These are phyloP conservation scores for Aphaenogaster ashmeadi DNA, from an alignment of 1,140 invertebrate species.

Conservation along the genomic window DNA sequence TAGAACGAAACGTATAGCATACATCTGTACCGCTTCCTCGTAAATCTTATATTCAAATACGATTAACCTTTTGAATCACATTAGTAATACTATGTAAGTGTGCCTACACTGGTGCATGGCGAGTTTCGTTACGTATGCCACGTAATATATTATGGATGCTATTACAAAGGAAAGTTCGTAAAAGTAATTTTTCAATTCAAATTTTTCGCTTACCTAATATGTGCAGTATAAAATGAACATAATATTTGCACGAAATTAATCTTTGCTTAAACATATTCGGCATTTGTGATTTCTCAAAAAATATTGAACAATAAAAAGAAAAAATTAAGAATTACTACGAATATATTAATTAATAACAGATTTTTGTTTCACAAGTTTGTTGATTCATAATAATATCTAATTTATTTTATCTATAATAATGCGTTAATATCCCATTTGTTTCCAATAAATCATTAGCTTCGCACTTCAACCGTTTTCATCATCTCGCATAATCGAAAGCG, in stretches of 20 bases:
- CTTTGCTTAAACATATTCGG: neutral
- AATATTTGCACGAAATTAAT: conserved; percentile 3
- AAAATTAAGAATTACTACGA: neutral
- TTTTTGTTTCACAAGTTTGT: neutral
- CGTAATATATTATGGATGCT: conserved; percentile 26
- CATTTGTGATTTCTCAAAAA: neutral
- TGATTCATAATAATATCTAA: neutral
- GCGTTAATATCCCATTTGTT: neutral
- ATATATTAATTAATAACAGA: neutral
- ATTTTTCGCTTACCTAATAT: neutral
- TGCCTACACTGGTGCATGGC: neutral
- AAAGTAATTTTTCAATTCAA: neutral
- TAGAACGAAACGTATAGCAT: conserved; percentile 27
- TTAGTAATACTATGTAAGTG: conserved; percentile 10
- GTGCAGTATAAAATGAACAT: neutral
- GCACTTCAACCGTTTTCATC: conserved; percentile 38
- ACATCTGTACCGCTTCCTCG: conserved; percentile 21
- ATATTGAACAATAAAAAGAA: neutral
- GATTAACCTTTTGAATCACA: conserved; percentile 54
- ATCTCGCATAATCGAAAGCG: conserved; percentile 22
- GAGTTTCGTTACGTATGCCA: neutral
- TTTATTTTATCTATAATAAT: neutral
- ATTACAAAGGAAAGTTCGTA: neutral
- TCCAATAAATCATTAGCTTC: neutral
- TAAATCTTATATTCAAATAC: conserved; percentile 35